Evolutionary conservation across 2,797 vertebrate species (phyloP).

Genomic region (Calcarius lapponicus): DNA sequence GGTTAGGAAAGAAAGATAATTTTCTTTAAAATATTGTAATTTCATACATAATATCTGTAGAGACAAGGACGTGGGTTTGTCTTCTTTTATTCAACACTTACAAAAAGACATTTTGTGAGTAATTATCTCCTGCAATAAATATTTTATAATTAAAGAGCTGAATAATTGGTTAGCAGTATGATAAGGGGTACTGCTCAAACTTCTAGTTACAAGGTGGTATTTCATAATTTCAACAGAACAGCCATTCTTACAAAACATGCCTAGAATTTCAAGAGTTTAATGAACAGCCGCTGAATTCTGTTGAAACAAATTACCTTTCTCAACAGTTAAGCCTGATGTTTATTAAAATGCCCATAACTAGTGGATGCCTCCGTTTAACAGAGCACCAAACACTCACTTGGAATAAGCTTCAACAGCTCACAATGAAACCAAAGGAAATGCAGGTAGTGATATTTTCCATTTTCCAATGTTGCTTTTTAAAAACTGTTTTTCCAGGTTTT

Average conservation of each 20-base stretch:
- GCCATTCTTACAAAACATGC: background rate
- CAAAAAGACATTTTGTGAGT: background rate
- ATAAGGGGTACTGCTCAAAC: background rate
- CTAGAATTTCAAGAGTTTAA: background rate
- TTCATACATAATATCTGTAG: background rate
- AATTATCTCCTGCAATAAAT: background rate
- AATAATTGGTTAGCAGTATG: background rate
- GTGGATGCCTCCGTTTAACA: background rate
- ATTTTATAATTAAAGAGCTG: background rate
- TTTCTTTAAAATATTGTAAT: background rate
- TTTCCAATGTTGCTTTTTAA: background rate
- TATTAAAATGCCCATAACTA: background rate
- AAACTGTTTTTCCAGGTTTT: background rate
- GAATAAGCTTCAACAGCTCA: background rate
- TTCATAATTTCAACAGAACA: background rate
- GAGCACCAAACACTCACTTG: background rate
- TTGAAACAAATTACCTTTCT: background rate
- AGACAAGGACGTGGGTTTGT: background rate
- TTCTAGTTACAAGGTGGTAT: background rate
- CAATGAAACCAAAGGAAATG: background rate
- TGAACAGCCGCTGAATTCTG: background rate
- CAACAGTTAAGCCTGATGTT: background rate
- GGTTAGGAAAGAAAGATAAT: background rate
- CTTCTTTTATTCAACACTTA: background rate
- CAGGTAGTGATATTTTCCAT: background rate